Evolutionary conservation across 2,797 vertebrate species (phyloP), one percentile per base, ranked within the genome.

Genomic region (Chaunax sp.): DNA sequence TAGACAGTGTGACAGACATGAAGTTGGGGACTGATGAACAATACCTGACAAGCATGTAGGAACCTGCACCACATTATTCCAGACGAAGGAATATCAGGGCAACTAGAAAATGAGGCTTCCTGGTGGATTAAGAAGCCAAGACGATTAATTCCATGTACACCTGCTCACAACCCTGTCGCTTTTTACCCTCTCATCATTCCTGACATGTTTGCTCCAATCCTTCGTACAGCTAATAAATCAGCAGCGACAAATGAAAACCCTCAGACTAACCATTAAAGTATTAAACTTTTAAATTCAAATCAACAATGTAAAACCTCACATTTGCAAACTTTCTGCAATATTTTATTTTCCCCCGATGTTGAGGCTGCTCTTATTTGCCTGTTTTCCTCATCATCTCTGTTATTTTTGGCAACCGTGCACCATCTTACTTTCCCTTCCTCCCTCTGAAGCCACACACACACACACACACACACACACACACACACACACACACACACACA

Each of bases 21-120:
- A 83, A 47, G 68, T 62, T 83, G 63, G 81, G 70, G 77, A 75
- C 56, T 82, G 83, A 83, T 70, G 66, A 78, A 60, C 55, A 47
- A 64, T 55, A 80, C 60, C 80, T 77, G 86, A 85, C 82, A 87
- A 68, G 85, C 84, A 26, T 69, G 70, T 43, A 73, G 70, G 49
- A 84, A 66, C 52, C 51, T n/a, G 44, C 15, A 20, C 59, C 67
- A 75, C 50, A 65, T 79, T 78, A 73, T 72, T 35, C 49, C 55
- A 19, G 50, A 65, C 67, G 72, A 69, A 66, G 59, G 16, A 50
- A 33, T 52, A 60, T 72, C n/a, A 78, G 20, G 67, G 74, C 60
- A 14, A 38, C 35, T 40, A 10, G 19, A 52, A 76, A 69, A 75
- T 30, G 46, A 51, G 41, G 28, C 51, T 71, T 77, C 61, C 72